Percentiles rank a stretch among this genome's conserved stretches.
These are phyloP conservation scores for Autographa gamma DNA, from an alignment of 2,888 invertebrate species.

Conservation along the genomic window DNA sequence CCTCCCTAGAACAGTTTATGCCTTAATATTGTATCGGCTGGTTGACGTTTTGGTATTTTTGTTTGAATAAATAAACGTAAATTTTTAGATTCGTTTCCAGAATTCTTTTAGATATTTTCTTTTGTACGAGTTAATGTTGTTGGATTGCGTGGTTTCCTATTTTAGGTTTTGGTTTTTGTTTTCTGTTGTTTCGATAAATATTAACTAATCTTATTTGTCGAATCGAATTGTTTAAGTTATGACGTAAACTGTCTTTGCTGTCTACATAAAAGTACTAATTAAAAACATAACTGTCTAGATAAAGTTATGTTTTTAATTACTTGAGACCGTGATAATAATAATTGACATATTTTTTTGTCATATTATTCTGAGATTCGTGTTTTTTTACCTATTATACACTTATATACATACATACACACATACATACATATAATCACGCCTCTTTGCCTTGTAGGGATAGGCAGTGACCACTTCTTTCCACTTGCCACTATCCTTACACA, in stretches of 20 bases:
- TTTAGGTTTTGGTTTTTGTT: not conserved
- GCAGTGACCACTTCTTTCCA: no score
- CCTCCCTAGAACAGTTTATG: slow-evolving; percentile 20
- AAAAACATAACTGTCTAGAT: no score
- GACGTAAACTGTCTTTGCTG: not conserved
- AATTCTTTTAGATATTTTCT: not conserved
- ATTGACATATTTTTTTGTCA: no score
- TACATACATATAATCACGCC: no score
- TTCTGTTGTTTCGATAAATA: not conserved
- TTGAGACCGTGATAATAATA: no score
- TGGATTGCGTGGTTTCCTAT: not conserved
- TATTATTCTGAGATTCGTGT: no score
- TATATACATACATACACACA: no score
- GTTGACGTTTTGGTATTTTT: not conserved
- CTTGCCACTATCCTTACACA: no score
- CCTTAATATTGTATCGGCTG: slow-evolving; percentile 41
- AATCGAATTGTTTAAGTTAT: not conserved
- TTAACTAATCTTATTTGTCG: not conserved
- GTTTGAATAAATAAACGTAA: slow-evolving; percentile 2
- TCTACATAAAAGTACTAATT: not conserved
- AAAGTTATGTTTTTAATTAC: no score
- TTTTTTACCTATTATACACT: no score
- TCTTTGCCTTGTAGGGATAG: no score
- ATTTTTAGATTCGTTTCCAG: not conserved
- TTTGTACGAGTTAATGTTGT: not conserved